These are phyloP conservation scores for Gonocerus acuteangulatus DNA, from an alignment of 2,888 invertebrate species.

Conservation along the genomic window DNA sequence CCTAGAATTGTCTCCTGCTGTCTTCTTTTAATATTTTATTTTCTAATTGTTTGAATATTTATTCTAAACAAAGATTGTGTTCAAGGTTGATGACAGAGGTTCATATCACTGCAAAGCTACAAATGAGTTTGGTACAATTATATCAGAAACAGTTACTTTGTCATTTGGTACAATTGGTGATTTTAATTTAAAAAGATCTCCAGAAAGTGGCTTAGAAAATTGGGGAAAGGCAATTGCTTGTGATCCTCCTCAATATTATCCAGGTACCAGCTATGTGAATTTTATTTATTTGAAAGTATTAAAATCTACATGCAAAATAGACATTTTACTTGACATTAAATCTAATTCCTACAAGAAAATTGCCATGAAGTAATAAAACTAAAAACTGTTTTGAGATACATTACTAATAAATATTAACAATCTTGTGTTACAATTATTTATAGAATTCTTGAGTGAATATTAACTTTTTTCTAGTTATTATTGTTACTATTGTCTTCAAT, in stretches of 20 bases:
- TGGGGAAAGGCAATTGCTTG: slow-evolving; percentile 91
- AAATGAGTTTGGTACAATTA: slow-evolving; percentile 81
- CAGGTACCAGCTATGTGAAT: slow-evolving; percentile 46
- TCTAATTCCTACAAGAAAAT: not conserved
- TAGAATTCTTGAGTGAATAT: no score
- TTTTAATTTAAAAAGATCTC: slow-evolving; percentile 78
- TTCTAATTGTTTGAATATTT: no score
- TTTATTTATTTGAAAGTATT: not conserved
- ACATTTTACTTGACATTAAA: not conserved
- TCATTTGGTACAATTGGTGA: slow-evolving; percentile 84
- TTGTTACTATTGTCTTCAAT: no score
- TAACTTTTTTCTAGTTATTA: no score
- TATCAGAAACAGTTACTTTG: slow-evolving; percentile 78
- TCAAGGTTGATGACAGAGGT: slow-evolving; percentile 66
- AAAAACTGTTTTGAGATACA: no score
- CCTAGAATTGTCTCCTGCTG: no score
- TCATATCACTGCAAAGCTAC: slow-evolving; percentile 84
- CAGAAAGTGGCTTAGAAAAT: slow-evolving; percentile 78
- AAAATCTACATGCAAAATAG: not conserved
- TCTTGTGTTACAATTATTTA: no score
- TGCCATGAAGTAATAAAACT: no score
- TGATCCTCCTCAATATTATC: slow-evolving; percentile 88
- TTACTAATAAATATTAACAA: no score
- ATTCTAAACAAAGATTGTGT: no score
- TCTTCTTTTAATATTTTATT: no score